Evolutionary conservation across 2,113 vertebrate species (phyloP).

Genomic region (Ochotona princeps): DNA sequence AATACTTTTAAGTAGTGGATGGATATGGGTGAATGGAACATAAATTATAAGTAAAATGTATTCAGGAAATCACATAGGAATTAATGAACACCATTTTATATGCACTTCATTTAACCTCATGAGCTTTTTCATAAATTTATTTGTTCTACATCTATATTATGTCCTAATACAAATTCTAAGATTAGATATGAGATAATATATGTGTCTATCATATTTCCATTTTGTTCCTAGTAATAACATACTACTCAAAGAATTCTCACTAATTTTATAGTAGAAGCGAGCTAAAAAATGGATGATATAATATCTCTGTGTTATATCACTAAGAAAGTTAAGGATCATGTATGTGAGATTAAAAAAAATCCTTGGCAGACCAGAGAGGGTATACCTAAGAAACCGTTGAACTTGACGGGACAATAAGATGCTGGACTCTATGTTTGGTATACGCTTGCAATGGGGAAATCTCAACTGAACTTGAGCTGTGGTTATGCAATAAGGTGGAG

Average conservation of each 20-base stretch:
- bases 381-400: too few relatives aligned
- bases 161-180: slow-evolving; percentile 35
- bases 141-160: slow-evolving; percentile 28
- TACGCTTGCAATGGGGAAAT: too few relatives aligned
- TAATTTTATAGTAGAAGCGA: slow-evolving; percentile 51
- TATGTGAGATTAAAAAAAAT: slow-evolving; percentile 47
- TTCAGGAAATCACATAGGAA: slow-evolving; percentile 61
- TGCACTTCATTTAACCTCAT: slow-evolving; percentile 33
- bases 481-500: too few relatives aligned
- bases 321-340: slow-evolving; percentile 33
- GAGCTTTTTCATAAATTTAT: slow-evolving; percentile 37
- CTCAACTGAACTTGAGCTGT: too few relatives aligned
- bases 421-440: too few relatives aligned
- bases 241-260: slow-evolving; percentile 41
- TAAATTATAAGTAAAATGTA: slow-evolving; percentile 60
- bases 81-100: slow-evolving; percentile 11
- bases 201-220: slow-evolving; percentile 47
- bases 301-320: not conserved
- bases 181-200: slow-evolving; percentile 43
- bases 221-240: slow-evolving; percentile 42
- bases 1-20: slow-evolving; percentile 41
- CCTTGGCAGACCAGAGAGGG: too few relatives aligned
- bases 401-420: too few relatives aligned
- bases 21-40: slow-evolving; percentile 45
- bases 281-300: slow-evolving; percentile 38